Base-by-base conservation (phyloP, 2,888 invertebrate species). In the Drosophila pseudotalamancana region DNA sequence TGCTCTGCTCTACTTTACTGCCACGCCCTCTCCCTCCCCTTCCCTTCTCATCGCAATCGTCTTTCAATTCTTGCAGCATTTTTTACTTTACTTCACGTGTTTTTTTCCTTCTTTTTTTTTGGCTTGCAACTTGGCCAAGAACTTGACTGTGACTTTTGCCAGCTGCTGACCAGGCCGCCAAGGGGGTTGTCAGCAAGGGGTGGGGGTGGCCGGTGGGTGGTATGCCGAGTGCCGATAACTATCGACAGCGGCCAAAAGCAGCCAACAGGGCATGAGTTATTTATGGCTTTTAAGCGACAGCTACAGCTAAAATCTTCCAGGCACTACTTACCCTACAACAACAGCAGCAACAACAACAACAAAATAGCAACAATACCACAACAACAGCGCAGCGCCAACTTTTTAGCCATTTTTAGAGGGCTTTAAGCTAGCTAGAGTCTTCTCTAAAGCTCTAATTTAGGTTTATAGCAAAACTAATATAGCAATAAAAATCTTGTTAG, bases 201-300 rank as follows among this genome's bases (percentile, higher is more conserved):
- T 1, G 4, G 19, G n/a, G n/a, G 18, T 2, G 25, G 14, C 3
- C 6, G 1, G 18, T 3, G 27, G 8, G 4, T n/a, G 21, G 4
- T 29, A 12, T 3, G 19, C 16, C 31, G 21, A 21, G 34, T 34
- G 68, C 60, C 84, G 83, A 87, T 84, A 87, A 83, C 72, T 69
- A 84, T 84, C 88, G 83, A 84, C 88, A 85, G 88, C 63, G 56
- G 60, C 53, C 73, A 73, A 87, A 80, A n/a, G 74, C 59, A 69
- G 70, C 67, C 61, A 66, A 68, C 70, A 77, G 65, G 67, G 32
- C 83, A 84, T 84, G 88, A 84, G 88, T 84, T 84, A 84, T 84
- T 84, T 84, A 84, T 84, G 86, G 72, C 68, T 82, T 85, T 76
- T 71, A 76, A 87, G 82, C 74, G 75, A 85, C 78, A 82, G 73